phyloP scores from a whole-genome alignment of 2,888 invertebrate species.

The Glyphotaelius pellucidus region DNA sequence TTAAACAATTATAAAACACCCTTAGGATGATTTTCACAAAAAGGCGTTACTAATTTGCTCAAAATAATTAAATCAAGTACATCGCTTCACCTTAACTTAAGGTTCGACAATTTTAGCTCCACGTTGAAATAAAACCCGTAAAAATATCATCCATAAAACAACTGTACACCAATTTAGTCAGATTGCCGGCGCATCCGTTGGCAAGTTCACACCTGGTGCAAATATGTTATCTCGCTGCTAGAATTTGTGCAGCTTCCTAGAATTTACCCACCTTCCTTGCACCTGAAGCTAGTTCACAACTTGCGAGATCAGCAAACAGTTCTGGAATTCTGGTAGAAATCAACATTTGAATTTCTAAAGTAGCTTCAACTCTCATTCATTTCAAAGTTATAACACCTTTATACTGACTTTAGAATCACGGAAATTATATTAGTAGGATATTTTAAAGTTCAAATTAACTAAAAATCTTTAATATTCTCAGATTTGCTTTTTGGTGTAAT shows the following conservation, averaged over 20 bases:
- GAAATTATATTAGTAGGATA: too few species aligned
- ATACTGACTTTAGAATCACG: too few species aligned
- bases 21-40: too few species aligned
- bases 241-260: conserved; percentile 11
- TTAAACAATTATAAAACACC: too few species aligned
- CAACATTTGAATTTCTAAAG: neutral
- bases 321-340: neutral
- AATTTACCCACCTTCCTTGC: neutral
- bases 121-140: neutral
- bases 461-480: too few species aligned
- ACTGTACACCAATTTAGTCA: neutral
- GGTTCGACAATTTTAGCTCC: neutral
- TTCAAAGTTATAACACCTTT: neutral
- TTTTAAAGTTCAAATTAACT: too few species aligned
- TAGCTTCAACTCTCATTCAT: neutral
- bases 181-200: neutral
- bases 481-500: too few species aligned
- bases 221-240: neutral
- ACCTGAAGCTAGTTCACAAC: neutral
- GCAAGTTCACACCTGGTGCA: neutral
- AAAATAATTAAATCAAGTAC: too few species aligned
- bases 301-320: neutral
- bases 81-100: too few species aligned
- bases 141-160: neutral
- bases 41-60: too few species aligned